Percentiles rank a stretch among this genome's conserved stretches.
These are phyloP conservation scores for Spea multiplicata DNA, from an alignment of 2,113 vertebrate species.

Conservation along the genomic window DNA sequence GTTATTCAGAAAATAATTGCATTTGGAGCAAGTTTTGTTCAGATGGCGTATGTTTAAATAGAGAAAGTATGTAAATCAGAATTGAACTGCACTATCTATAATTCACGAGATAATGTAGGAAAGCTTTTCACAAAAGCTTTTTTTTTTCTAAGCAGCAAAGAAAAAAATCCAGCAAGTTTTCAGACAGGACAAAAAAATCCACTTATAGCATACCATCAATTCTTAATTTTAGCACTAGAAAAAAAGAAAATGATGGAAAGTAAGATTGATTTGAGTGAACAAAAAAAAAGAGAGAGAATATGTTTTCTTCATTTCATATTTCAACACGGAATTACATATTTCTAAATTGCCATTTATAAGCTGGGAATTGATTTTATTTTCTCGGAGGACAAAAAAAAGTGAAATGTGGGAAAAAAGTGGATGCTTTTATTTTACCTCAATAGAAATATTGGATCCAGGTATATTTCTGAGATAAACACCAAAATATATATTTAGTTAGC, in stretches of 20 bases:
- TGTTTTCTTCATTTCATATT: conserved; percentile 56
- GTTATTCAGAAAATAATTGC: conserved; percentile 52
- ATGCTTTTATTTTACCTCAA: conserved; percentile 41
- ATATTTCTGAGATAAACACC: conserved; percentile 20
- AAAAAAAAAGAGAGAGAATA: conserved; percentile 37
- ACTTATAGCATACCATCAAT: conserved; percentile 57
- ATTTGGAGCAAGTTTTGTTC: conserved; percentile 51
- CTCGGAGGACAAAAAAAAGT: conserved; percentile 43
- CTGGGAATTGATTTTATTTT: conserved; percentile 66
- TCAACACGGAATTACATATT: conserved; percentile 64
- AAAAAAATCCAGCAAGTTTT: conserved; percentile 40
- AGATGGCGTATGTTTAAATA: conserved; percentile 55
- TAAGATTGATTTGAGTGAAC: conserved; percentile 63
- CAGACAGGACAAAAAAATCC: conserved; percentile 52
- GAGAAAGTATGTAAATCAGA: conserved; percentile 62
- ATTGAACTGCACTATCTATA: conserved; percentile 56
- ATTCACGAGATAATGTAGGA: conserved; percentile 55
- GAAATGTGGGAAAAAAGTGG: conserved; percentile 40
- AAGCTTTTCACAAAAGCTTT: conserved; percentile 51
- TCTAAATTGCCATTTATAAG: conserved; percentile 64
- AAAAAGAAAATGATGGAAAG: conserved; percentile 57
- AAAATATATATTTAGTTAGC: conserved; percentile 30
- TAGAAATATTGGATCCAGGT: conserved; percentile 31
- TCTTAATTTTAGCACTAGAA: conserved; percentile 62
- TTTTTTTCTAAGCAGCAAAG: conserved; percentile 36